Base-by-base conservation (phyloP, 23 tunicate genomes). In the Trididemnum nubilum region DNA sequence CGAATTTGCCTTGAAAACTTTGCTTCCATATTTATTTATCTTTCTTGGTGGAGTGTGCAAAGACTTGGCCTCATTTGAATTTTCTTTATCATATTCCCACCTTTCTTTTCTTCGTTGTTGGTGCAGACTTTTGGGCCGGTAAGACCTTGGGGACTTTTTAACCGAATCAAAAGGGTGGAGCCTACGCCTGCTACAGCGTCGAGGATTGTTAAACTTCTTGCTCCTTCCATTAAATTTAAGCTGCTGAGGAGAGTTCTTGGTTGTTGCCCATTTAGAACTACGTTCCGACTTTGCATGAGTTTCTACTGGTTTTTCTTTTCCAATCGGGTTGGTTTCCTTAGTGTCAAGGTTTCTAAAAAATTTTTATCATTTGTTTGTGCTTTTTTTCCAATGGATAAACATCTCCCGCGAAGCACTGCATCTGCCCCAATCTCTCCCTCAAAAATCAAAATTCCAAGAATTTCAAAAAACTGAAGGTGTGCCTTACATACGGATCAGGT, bases 71-170 rank as follows among this genome's bases (percentile, higher is more conserved):
- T 77, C 81, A 54, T 51, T 52, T 9, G 81, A 7, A 54, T 77
- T 77, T 32, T 77, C 81, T 33, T 77, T 77, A 25, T 77, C 67
- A 54, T 31, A 77, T 15, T 77, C 81, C n/a, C 5, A 33, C 28
- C 81, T 52, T 52, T 77, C 81, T 32, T 32, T 57, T 12, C 2
- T 33, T 27, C 67, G 67, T 33, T 52, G 66, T 2, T 37, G 67
- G 25, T 69, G 74, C 5, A 9, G 12, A 33, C 9, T 38, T 26
- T 39, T 38, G 58, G 12, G 58, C 31, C 78, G 28, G 38, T 33
- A 4, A 19, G 57, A 39, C 2, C 18, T n/a, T 12, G 78, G 78
- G 58, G 78, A 73, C 58, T 73, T 73, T 73, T 73, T 73, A 2
- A 27, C 57, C 3, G 33, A 73, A 37, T 73, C 78, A 73, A 73